Conservation (phyloP, 92 coral and sea anemone genomes). For the Heteractis magnifica region DNA sequence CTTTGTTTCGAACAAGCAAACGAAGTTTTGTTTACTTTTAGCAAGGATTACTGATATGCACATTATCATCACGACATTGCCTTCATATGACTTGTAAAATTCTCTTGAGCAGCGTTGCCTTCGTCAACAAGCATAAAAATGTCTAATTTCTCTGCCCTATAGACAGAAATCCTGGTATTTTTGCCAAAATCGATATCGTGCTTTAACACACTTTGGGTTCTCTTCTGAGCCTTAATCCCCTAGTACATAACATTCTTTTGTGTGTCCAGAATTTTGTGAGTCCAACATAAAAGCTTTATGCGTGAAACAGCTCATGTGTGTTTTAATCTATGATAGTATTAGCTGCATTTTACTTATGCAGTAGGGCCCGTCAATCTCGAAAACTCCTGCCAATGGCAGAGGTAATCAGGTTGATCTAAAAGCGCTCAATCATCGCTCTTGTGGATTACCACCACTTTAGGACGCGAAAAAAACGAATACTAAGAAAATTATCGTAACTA, state of each 20-base stretch:
- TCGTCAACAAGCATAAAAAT: background rate
- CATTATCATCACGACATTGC: background rate
- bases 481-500: conserved; percentile 14
- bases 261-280: background rate
- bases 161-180: background rate
- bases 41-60: background rate
- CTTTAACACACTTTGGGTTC: background rate
- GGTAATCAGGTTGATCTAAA: conserved; percentile 8
- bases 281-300: background rate
- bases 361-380: background rate
- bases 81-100: background rate
- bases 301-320: background rate
- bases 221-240: background rate
- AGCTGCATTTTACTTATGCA: background rate
- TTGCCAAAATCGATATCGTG: background rate
- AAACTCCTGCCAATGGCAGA: background rate
- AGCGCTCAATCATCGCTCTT: conserved; percentile 3
- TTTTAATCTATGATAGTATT: background rate
- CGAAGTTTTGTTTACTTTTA: conserved; percentile 1
- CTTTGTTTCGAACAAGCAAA: background rate
- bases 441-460: conserved; percentile 14
- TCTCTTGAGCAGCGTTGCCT: background rate
- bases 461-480: conserved; percentile 3
- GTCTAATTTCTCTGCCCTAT: background rate
- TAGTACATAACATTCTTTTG: background rate